These are phyloP conservation scores for Tipula vernalis DNA, from an alignment of 2,888 invertebrate genomes.

Conservation along the genomic window DNA sequence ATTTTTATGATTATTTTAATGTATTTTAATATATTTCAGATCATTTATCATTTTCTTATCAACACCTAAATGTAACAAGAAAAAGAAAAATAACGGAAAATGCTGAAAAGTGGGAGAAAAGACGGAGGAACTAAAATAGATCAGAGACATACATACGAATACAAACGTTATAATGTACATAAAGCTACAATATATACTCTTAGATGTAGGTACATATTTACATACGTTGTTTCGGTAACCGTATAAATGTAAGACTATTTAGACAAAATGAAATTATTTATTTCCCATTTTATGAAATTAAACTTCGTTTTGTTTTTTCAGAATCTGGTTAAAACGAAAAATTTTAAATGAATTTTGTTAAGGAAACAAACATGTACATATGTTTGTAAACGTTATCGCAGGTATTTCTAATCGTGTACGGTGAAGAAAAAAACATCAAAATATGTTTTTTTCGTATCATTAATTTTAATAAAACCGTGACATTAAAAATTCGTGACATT, in stretches of 20 bases:
- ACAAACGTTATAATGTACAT: background rate
- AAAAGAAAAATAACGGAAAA: background rate
- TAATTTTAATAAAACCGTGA: too few species aligned
- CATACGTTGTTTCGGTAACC: background rate
- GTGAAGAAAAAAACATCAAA: too few species aligned
- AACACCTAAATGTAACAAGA: background rate
- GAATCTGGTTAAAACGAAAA: background rate
- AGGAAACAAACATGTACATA: background rate
- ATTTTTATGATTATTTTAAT: background rate
- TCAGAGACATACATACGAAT: background rate
- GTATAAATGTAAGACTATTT: background rate
- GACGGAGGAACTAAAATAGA: background rate
- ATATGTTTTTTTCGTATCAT: too few species aligned
- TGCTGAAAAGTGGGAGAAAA: background rate
- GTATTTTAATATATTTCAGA: background rate
- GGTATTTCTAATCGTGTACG: too few species aligned
- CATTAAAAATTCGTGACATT: too few species aligned
- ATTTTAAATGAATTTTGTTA: background rate
- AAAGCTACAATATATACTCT: background rate
- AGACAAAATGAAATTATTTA: background rate
- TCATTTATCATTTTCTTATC: conserved; percentile 10
- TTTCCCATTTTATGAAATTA: background rate
- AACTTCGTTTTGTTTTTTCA: background rate
- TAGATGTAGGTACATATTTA: background rate
- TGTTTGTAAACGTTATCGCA: too few species aligned